Conservation (phyloP, 2,888 invertebrate genomes). For the Habrosyne pyritoides region DNA sequence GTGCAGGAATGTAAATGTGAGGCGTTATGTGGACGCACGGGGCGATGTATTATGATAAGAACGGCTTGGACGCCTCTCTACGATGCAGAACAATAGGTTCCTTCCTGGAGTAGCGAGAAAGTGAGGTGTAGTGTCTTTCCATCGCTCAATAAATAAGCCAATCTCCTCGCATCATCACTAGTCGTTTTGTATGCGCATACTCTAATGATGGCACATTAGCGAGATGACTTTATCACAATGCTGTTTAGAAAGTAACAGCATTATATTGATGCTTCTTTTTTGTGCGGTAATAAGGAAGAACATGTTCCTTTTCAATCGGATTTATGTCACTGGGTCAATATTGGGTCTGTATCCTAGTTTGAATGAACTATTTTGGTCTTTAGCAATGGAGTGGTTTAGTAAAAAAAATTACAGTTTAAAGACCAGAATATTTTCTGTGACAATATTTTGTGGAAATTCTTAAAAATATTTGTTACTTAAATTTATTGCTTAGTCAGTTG, state of each 20-base stretch:
- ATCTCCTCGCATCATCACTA: conserved; percentile 43
- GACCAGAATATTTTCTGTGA: too few relatives aligned
- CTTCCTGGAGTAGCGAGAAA: conserved; percentile 52
- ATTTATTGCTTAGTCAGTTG: too few relatives aligned
- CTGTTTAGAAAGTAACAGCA: conserved; percentile 35
- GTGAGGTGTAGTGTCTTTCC: conserved; percentile 44
- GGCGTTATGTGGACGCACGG: conserved; percentile 43
- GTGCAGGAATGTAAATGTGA: conserved; percentile 52
- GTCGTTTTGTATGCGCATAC: conserved; percentile 56
- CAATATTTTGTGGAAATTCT: too few relatives aligned
- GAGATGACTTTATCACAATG: conserved; percentile 42
- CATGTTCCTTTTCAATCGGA: conserved; percentile 9
- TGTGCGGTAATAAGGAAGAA: conserved; percentile 41
- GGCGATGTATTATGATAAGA: conserved; percentile 37
- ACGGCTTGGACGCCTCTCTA: conserved; percentile 47
- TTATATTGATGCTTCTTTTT: conserved; percentile 39
- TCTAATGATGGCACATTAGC: conserved; percentile 46
- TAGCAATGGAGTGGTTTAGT: neutral
- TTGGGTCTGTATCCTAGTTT: neutral
- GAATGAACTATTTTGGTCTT: neutral
- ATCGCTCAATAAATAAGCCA: conserved; percentile 56
- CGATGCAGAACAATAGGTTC: conserved; percentile 57
- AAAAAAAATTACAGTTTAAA: neutral
- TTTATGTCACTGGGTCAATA: conserved; percentile 1
- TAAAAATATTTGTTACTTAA: too few relatives aligned